These are phyloP conservation scores for Tragelaphus oryx DNA, from an alignment of 2,797 vertebrate species.

Conservation along the genomic window DNA sequence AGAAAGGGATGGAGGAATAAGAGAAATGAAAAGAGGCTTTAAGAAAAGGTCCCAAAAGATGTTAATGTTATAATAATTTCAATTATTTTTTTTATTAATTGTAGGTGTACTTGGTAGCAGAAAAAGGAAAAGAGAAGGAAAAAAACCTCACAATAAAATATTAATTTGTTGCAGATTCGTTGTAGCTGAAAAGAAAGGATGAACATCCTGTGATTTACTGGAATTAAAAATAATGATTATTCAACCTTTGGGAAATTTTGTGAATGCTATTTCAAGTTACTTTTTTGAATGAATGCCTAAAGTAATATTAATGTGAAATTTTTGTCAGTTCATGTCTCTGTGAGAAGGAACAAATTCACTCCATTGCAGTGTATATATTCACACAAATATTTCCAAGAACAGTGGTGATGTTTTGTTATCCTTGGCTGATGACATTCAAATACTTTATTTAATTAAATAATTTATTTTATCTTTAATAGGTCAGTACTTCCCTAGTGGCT, in stretches of 20 bases:
- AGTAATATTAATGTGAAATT: not conserved
- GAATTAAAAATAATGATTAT: slow-evolving; percentile 28
- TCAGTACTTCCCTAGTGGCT: not conserved
- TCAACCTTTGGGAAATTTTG: not conserved
- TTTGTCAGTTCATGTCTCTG: slow-evolving; percentile 23
- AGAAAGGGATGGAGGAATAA: not conserved
- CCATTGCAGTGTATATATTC: not conserved
- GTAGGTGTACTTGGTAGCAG: not conserved
- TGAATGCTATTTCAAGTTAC: not conserved
- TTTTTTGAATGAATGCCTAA: slow-evolving; percentile 3
- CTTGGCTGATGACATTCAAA: not conserved
- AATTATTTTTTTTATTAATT: not conserved
- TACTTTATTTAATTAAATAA: slow-evolving; percentile 32
- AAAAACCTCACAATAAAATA: not conserved
- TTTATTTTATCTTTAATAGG: slow-evolving; percentile 6
- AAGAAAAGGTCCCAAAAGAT: not conserved
- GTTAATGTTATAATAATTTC: not conserved
- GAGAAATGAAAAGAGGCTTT: not conserved
- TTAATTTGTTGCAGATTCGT: not conserved
- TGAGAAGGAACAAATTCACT: not conserved
- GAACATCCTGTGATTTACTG: not conserved
- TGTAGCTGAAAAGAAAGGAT: not conserved
- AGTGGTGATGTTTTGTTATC: not conserved
- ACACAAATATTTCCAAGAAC: not conserved
- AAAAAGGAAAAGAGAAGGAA: not conserved